Conservation (phyloP, 1,140 invertebrate species). For the Andricus grossulariae region DNA sequence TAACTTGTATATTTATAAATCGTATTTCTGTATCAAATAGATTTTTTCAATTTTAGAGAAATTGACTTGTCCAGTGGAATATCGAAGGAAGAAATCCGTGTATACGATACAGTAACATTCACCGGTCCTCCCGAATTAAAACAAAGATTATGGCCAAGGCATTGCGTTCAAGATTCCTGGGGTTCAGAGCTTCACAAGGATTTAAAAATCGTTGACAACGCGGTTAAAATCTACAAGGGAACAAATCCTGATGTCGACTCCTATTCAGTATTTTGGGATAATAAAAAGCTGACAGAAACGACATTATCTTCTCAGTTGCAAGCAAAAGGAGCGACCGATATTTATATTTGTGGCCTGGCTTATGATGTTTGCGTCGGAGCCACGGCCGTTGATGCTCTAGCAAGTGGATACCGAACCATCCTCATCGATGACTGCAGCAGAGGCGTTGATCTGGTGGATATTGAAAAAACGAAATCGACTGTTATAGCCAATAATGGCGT, state of each 20-base stretch:
- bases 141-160: conserved; percentile 94
- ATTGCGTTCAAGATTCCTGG: conserved; percentile 96
- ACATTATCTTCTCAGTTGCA: conserved; percentile 88
- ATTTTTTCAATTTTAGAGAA: conserved; percentile 56
- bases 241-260: conserved; percentile 96
- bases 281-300: conserved; percentile 92
- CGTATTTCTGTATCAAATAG: background rate
- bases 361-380: conserved; percentile 97
- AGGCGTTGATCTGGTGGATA: conserved; percentile 90
- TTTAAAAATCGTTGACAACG: conserved; percentile 85
- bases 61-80: conserved; percentile 65
- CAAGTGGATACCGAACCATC: conserved; percentile 92
- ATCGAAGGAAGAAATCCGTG: conserved; percentile 82
- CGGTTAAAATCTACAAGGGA: conserved; percentile 93
- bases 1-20: background rate
- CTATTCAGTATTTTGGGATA: conserved; percentile 99
- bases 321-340: conserved; percentile 89
- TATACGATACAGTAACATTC: conserved; percentile 95
- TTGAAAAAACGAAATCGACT: conserved; percentile 87
- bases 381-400: conserved; percentile 90
- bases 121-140: conserved; percentile 88
- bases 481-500: conserved; percentile 86
- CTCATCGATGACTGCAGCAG: conserved; percentile 93
- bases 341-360: conserved; percentile 96
- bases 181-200: conserved; percentile 95